Percentiles rank a stretch among this genome's conserved stretches.
These are phyloP conservation scores for Ascidia mentula DNA, from an alignment of 23 tunicate genomes.

Conservation along the genomic window DNA sequence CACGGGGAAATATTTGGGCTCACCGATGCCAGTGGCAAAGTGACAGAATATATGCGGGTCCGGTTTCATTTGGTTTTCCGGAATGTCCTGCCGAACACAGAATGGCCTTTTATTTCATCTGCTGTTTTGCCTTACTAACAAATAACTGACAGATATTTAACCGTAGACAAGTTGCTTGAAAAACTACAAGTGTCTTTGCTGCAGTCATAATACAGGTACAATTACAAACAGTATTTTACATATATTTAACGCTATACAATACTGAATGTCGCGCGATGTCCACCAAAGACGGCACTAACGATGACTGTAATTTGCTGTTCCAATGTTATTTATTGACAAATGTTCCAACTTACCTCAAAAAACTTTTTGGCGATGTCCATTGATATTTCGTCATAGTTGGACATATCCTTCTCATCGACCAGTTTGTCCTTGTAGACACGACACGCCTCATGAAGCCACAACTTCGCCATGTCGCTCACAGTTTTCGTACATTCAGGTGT, in stretches of 20 bases:
- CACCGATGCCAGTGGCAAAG: constrained; percentile 96
- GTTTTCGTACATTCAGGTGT: constrained; percentile 66
- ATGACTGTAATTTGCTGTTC: too few relatives aligned
- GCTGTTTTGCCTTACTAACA: too few relatives aligned
- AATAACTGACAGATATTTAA: too few relatives aligned
- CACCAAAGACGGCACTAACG: too few relatives aligned
- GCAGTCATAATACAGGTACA: background rate
- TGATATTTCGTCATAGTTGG: constrained; percentile 66
- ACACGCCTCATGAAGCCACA: constrained; percentile 92
- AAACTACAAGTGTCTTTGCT: too few relatives aligned
- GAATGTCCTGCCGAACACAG: constrained; percentile 43
- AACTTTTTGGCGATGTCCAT: constrained; percentile 76
- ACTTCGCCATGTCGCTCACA: constrained; percentile 42
- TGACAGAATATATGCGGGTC: constrained; percentile 90
- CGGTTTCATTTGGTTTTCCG: constrained; percentile 46
- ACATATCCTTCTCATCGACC: constrained; percentile 93
- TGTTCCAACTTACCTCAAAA: constrained; percentile 73
- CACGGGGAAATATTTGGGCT: constrained; percentile 80
- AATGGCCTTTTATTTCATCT: too few relatives aligned
- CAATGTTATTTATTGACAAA: too few relatives aligned
- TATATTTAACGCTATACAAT: too few relatives aligned
- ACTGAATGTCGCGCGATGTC: too few relatives aligned
- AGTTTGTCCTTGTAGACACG: constrained; percentile 93
- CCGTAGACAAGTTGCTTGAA: too few relatives aligned
- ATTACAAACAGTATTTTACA: too few relatives aligned